Evolutionary conservation across 2,888 invertebrate species (phyloP), one percentile per base, ranked within the genome.

Genomic region (Celastrina argiolus): DNA sequence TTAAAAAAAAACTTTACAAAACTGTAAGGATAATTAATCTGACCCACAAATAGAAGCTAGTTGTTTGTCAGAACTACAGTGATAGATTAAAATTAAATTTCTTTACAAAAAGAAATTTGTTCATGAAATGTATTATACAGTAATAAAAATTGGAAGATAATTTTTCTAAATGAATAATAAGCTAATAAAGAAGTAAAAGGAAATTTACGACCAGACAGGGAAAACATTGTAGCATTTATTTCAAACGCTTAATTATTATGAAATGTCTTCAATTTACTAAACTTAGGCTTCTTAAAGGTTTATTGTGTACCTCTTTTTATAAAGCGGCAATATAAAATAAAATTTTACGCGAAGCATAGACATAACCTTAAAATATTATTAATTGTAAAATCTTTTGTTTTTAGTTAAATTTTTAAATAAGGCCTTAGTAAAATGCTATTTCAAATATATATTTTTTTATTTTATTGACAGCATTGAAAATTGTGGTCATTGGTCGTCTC

Each of bases 141-240:
- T 18, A 18, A 18, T 18, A 2, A 2, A 51, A 22, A 22, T 51
- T 7, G 22, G 10, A 12, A 51, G 51, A 26, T 51, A 12, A 36
- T 39, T 2, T 18, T 18, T 39, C 14, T 14, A 39, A 61, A 18
- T 36, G 22, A 61, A 61, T 39, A 34, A 39, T 39, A 39, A 12
- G 22, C 36, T 31, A 39, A 7, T 61, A 39, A 39, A 34, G 22
- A 61, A 36, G 39, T 34, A 59, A 61, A 16, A 39, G 22, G 61
- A 5, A 61, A 61, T 59, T 61, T 61, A 36, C 22, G 34, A 59
- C 7, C 12, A 14, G 61, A 39, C 39, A 61, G 22, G 2, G 61
- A 61, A 61, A 61, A 61, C 61, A 61, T 61, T 61, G 61, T 61
- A 14, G 0, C 39, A 61, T 61, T 61, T 61, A 61, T 61, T 36